phyloP scores from a whole-genome alignment of 2,113 vertebrate genomes.

The Uropsilus gracilis region DNA sequence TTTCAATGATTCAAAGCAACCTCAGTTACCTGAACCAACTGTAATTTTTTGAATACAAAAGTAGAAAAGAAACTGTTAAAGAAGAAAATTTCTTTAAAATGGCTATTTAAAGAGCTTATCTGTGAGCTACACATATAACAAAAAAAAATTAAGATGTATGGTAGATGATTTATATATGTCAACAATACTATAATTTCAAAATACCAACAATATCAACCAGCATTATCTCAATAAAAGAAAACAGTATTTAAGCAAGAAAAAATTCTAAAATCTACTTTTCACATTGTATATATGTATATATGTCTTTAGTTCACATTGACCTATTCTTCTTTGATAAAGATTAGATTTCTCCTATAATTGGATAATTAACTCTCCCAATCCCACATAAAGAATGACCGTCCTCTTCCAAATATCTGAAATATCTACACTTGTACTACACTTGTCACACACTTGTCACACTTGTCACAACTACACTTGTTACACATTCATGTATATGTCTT shows the following conservation, averaged over 20 bases:
- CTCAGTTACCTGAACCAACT: neutral
- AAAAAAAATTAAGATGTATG: neutral
- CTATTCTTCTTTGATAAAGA: neutral
- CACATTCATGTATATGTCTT: too few relatives aligned
- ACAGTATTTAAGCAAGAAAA: too few relatives aligned
- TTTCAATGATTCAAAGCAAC: neutral
- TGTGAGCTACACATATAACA: neutral
- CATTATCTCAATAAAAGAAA: too few relatives aligned
- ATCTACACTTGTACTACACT: too few relatives aligned
- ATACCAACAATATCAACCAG: too few relatives aligned
- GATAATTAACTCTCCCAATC: neutral
- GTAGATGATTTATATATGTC: neutral
- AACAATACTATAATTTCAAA: neutral
- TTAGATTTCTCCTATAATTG: neutral
- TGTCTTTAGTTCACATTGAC: neutral
- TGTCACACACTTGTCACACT: too few relatives aligned
- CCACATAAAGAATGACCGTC: neutral
- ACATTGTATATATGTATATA: too few relatives aligned
- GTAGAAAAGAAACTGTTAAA: neutral
- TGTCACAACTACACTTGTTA: too few relatives aligned
- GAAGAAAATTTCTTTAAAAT: neutral
- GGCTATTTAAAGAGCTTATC: too few relatives aligned
- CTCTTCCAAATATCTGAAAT: neutral
- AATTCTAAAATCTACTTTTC: neutral
- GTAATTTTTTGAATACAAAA: neutral